Conservation (phyloP, 2,113 vertebrate genomes). For the Mustelus asterias region DNA sequence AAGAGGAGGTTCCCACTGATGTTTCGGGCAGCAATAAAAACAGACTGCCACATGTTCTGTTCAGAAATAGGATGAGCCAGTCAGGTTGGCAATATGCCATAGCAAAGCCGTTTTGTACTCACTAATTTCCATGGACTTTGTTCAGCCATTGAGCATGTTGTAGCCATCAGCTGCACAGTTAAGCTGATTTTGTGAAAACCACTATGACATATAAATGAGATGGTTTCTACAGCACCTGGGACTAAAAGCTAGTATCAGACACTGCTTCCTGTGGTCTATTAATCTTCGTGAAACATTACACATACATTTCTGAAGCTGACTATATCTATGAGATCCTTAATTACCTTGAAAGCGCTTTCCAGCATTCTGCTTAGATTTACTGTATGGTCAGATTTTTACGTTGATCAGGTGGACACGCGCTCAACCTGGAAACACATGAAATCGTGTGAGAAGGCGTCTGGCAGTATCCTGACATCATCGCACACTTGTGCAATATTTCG, state of each 20-base stretch:
- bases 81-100: neutral
- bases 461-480: too few species aligned
- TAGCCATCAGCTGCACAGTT: neutral
- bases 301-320: neutral
- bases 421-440: too few species aligned
- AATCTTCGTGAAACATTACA: neutral
- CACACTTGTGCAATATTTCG: too few species aligned
- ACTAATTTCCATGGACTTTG: neutral
- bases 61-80: neutral
- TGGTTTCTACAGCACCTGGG: neutral
- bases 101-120: neutral
- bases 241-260: neutral
- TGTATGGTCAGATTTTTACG: neutral
- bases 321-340: neutral
- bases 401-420: too few species aligned
- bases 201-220: neutral
- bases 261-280: neutral
- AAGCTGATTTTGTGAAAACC: neutral
- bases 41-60: neutral
- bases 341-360: neutral
- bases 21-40: slow-evolving; percentile 2
- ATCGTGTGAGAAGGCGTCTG: too few species aligned
- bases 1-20: neutral
- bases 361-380: neutral
- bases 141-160: neutral